A percentile compares a stretch with the other conserved stretches of the same genome.
These are phyloP conservation scores for Didymodactylos carnosus DNA, from an alignment of 2,888 invertebrate genomes.

Conservation along the genomic window DNA sequence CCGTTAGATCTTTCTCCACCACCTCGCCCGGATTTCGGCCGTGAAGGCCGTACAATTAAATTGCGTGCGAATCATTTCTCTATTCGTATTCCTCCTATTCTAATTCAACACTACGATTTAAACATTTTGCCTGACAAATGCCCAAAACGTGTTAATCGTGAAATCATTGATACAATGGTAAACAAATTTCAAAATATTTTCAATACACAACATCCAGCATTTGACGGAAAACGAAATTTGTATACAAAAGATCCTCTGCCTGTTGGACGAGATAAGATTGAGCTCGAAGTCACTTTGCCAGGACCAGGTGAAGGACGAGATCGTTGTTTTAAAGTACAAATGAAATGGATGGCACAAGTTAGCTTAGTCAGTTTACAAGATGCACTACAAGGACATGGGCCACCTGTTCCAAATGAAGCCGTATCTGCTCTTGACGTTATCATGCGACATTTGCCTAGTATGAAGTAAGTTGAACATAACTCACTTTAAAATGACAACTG, in stretches of 20 bases:
- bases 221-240: slow-evolving; percentile 92
- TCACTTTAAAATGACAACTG: too few species aligned
- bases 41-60: slow-evolving; percentile 83
- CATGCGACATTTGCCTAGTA: slow-evolving; percentile 92
- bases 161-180: slow-evolving; percentile 97
- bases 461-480: slow-evolving; percentile 51
- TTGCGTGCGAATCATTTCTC: slow-evolving; percentile 97
- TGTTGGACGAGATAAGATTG: slow-evolving; percentile 2
- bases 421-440: slow-evolving; percentile 96
- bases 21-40: slow-evolving; percentile 78
- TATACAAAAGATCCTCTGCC: slow-evolving; percentile 79
- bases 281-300: slow-evolving; percentile 50
- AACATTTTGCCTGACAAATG: slow-evolving; percentile 98
- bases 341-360: slow-evolving; percentile 54
- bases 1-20: slow-evolving; percentile 69
- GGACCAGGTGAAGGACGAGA: slow-evolving; percentile 13
- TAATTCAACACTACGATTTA: slow-evolving; percentile 95
- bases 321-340: slow-evolving; percentile 12
- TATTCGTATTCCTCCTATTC: slow-evolving; percentile 81
- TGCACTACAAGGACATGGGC: slow-evolving; percentile 79
- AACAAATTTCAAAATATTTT: slow-evolving; percentile 77
- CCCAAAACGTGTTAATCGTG: slow-evolving; percentile 76
- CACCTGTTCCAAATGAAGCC: slow-evolving; percentile 81
- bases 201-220: slow-evolving; percentile 84
- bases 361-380: slow-evolving; percentile 88